phyloP scores from a whole-genome alignment of 2,113 vertebrate genomes.

The Chascanopsetta lugubris region DNA sequence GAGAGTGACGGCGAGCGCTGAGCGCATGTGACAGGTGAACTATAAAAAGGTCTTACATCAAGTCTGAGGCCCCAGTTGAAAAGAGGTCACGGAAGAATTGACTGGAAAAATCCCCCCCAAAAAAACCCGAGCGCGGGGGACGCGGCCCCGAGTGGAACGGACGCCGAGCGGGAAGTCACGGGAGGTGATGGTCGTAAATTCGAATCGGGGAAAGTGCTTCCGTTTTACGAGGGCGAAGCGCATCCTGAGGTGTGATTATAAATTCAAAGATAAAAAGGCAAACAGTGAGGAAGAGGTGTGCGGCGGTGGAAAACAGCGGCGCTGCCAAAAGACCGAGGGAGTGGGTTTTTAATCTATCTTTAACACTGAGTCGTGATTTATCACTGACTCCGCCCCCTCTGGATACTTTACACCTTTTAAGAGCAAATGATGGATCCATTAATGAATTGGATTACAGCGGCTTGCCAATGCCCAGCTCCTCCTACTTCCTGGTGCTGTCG shows the following conservation, averaged over 20 bases:
- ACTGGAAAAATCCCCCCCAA: neutral
- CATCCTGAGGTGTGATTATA: constrained; percentile 11
- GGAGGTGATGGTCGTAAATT: constrained; percentile 10
- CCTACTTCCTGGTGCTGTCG: too few species aligned
- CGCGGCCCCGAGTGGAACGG: neutral
- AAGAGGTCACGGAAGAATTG: neutral
- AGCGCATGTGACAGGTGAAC: neutral
- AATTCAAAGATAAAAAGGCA: neutral
- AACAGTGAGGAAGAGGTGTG: constrained; percentile 23
- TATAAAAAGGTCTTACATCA: neutral
- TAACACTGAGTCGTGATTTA: too few species aligned
- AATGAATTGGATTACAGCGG: too few species aligned
- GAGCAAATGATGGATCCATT: too few species aligned
- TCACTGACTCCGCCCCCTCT: too few species aligned
- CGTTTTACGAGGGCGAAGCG: constrained; percentile 9
- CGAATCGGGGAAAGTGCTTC: constrained; percentile 16
- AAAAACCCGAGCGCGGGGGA: neutral
- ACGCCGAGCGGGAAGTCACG: neutral
- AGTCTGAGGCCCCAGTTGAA: neutral
- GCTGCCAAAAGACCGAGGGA: constrained; percentile 23
- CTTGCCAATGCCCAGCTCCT: too few species aligned
- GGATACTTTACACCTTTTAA: too few species aligned
- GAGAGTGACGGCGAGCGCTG: neutral
- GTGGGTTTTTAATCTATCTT: constrained; percentile 29
- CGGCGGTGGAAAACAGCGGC: constrained; percentile 15